These are phyloP conservation scores for Cavia aperea DNA, from an alignment of 2,113 vertebrate genomes.

Conservation along the genomic window DNA sequence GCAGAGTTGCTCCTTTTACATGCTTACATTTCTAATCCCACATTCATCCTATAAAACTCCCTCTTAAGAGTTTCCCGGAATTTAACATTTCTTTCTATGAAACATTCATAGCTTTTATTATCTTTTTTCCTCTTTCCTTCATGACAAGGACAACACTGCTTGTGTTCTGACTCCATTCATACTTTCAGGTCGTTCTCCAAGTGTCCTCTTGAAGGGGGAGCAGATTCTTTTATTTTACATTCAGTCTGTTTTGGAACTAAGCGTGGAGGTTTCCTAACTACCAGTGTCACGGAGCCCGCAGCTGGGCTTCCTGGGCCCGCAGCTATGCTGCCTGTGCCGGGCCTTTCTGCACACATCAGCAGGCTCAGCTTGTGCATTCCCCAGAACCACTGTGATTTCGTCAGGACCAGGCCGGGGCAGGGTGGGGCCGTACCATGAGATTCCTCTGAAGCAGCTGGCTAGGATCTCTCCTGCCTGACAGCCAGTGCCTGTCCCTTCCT, in stretches of 20 bases:
- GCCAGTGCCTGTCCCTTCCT: conserved; percentile 33
- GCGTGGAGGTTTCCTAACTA: background rate
- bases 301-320: background rate
- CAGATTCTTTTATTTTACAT: background rate
- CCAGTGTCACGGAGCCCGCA: background rate
- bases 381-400: conserved; percentile 46
- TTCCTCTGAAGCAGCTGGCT: conserved; percentile 43
- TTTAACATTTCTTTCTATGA: conserved; percentile 23
- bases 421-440: conserved; percentile 31
- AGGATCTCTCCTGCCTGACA: conserved; percentile 2
- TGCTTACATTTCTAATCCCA: background rate
- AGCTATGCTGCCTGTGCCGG: background rate
- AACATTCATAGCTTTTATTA: background rate
- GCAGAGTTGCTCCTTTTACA: conserved; percentile 23
- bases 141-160: background rate
- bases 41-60: background rate
- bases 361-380: conserved; percentile 27
- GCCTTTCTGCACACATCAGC: background rate
- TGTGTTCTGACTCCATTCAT: background rate
- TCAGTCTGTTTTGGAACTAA: background rate
- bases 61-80: conserved; percentile 24
- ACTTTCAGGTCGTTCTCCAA: background rate
- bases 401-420: background rate
- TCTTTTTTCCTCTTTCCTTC: background rate
- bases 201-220: background rate